Evolutionary conservation across 1,140 invertebrate species (phyloP).

Genomic region (Drosophila nikananu): DNA sequence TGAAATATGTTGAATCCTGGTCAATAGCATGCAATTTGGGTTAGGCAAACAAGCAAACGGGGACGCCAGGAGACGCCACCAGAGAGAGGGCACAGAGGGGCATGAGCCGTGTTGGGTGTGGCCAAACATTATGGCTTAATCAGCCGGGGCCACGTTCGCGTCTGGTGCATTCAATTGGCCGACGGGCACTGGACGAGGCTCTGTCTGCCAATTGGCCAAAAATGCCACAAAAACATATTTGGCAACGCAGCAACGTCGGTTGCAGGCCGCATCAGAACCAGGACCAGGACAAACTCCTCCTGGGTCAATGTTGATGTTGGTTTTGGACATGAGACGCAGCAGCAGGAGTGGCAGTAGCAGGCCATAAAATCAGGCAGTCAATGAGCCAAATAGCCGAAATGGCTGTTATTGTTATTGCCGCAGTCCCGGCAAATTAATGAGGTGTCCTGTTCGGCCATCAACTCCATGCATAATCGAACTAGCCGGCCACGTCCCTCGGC

Average conservation of each 20-base stretch:
- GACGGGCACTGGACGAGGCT: conserved; percentile 39
- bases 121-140: conserved; percentile 79
- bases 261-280: conserved; percentile 23
- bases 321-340: conserved; percentile 56
- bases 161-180: conserved; percentile 71
- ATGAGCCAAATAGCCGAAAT: conserved; percentile 78
- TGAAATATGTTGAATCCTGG: conserved; percentile 70
- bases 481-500: conserved; percentile 14
- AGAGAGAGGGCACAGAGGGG: not conserved
- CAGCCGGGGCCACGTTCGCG: conserved; percentile 54
- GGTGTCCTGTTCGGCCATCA: conserved; percentile 64
- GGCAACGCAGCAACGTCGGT: conserved; percentile 48
- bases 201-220: conserved; percentile 74
- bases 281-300: conserved; percentile 48
- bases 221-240: conserved; percentile 82
- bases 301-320: conserved; percentile 77
- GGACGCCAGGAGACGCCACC: conserved; percentile 10
- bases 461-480: conserved; percentile 34
- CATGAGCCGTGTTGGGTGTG: conserved; percentile 15
- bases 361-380: conserved; percentile 80
- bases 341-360: conserved; percentile 7
- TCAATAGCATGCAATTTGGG: conserved; percentile 79
- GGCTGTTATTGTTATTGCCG: conserved; percentile 76
- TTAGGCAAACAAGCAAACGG: conserved; percentile 72
- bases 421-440: conserved; percentile 73